Evolutionary conservation across 1,140 invertebrate genomes (phyloP).

Genomic region (Drosophila rufa): DNA sequence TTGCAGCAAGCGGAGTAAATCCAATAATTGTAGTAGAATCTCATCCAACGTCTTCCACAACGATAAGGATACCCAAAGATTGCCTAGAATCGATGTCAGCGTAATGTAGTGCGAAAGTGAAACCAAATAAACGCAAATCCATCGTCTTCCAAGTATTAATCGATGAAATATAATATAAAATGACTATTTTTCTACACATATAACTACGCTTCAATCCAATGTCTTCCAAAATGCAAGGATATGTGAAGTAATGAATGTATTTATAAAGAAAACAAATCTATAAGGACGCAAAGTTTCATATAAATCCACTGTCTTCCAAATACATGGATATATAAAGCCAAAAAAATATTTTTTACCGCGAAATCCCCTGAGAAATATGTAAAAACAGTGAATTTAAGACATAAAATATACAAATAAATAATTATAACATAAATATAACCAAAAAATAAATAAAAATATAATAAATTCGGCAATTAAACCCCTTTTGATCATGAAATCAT

Average conservation of each 20-base stretch:
- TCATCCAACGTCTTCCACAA: constrained; percentile 66
- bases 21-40: constrained; percentile 12
- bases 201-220: constrained; percentile 18
- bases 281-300: neutral
- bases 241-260: constrained; percentile 2
- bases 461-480: neutral
- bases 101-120: constrained; percentile 42
- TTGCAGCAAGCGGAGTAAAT: constrained; percentile 46
- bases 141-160: constrained; percentile 63
- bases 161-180: constrained; percentile 35
- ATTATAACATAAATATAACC: too few species aligned
- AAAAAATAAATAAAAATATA: too few species aligned
- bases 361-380: neutral
- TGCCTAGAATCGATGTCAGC: neutral
- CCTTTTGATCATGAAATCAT: neutral
- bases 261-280: constrained; percentile 1
- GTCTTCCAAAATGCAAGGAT: constrained; percentile 38
- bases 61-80: constrained; percentile 16
- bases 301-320: constrained; percentile 33
- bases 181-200: constrained; percentile 52
- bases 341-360: constrained; percentile 4
- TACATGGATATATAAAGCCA: constrained; percentile 13
- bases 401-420: neutral
- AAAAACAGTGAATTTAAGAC: constrained; percentile 2
- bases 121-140: constrained; percentile 49